Evolutionary conservation across 2,113 vertebrate genomes (phyloP), one percentile per base, ranked within the genome.

Genomic region (Myotis davidii): DNA sequence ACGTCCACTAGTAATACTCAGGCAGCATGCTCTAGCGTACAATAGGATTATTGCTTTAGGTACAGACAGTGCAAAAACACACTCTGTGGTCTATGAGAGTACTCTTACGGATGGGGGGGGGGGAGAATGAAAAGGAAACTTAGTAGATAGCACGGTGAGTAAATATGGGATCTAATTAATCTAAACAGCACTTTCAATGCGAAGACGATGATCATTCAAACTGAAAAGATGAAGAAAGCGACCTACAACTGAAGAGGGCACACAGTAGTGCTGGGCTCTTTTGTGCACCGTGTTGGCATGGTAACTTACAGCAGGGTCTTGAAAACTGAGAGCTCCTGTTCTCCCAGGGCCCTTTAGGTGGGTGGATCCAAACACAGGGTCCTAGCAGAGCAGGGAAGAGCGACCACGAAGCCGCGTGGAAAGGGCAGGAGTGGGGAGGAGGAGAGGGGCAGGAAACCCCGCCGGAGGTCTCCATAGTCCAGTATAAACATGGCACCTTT

Each of bases 401-500:
- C 90, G 93, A 94, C 67, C 97, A 72, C 11, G 88, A 97, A 98
- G 98, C 97, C 96, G 96, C 94, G 18, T 14, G 7, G 65, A n/a
- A 50, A 64, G 88, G 91, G 61, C 17, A 5, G 61, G 52, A 17
- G 67, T 0, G 9, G 59, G 70, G 54, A 42, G 67, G 32, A 11
- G 29, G 17, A 54, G 61, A 21, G 21, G 20, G 81, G 48, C 67
- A 10, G 90, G 89, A n/a, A 97, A 97, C 96, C 97, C 98, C 97
- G 94, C 45, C 91, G 95, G 87, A 42, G 97, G 97, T 97, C 96
- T 98, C 97, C 98, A 69, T 29, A 98, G 98, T 99, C 98, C 98
- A 98, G 98, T 98, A 97, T 98, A 99, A 99, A 99, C 92, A 94
- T 92, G 97, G 97, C 98, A 98, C 98, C 98, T 98, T 98, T 98